A percentile compares a stretch with the other conserved stretches of the same genome.
Evolutionary conservation across 2,797 vertebrate species (phyloP).

Genomic region (Distichodus sexfasciatus): DNA sequence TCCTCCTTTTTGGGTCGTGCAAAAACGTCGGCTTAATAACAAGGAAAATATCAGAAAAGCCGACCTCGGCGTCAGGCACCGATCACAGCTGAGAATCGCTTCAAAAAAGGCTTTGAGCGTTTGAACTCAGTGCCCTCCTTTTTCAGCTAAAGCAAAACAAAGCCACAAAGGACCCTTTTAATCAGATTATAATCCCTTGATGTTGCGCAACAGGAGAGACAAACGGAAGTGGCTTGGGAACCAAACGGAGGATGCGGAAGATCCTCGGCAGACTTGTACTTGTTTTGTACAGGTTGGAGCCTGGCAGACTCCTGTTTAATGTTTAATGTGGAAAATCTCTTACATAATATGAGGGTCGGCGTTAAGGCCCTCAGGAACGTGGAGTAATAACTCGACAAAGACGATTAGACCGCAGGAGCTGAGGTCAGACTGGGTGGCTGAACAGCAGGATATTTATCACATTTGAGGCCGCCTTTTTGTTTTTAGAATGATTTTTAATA

Average conservation of each 20-base stretch:
- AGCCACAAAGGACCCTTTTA: slow-evolving; percentile 43
- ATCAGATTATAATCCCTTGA: slow-evolving; percentile 48
- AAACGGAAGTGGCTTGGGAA: slow-evolving; percentile 11
- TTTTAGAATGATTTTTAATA: no score
- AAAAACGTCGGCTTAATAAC: slow-evolving; percentile 39
- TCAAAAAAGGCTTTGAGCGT: slow-evolving; percentile 35
- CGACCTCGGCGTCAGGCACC: slow-evolving; percentile 34
- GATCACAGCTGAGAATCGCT: slow-evolving; percentile 47
- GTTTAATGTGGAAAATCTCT: slow-evolving; percentile 46
- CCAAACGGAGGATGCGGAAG: slow-evolving; percentile 13
- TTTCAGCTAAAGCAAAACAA: slow-evolving; percentile 42
- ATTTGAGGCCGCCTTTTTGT: no score
- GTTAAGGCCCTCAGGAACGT: slow-evolving; percentile 23
- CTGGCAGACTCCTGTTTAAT: slow-evolving; percentile 39
- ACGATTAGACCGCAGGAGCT: slow-evolving; percentile 36
- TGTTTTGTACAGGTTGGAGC: slow-evolving; percentile 42
- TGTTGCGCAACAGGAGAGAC: slow-evolving; percentile 47
- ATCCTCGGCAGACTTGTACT: slow-evolving; percentile 16
- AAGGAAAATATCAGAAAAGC: slow-evolving; percentile 14
- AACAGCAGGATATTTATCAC: no score
- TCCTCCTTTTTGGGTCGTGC: slow-evolving; percentile 7
- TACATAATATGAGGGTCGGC: slow-evolving; percentile 32
- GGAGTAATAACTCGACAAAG: slow-evolving; percentile 34
- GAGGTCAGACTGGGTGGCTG: no score
- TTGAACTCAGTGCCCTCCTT: slow-evolving; percentile 27